Conservation (phyloP, 2,888 invertebrate species). For the Chrysolina americana region DNA sequence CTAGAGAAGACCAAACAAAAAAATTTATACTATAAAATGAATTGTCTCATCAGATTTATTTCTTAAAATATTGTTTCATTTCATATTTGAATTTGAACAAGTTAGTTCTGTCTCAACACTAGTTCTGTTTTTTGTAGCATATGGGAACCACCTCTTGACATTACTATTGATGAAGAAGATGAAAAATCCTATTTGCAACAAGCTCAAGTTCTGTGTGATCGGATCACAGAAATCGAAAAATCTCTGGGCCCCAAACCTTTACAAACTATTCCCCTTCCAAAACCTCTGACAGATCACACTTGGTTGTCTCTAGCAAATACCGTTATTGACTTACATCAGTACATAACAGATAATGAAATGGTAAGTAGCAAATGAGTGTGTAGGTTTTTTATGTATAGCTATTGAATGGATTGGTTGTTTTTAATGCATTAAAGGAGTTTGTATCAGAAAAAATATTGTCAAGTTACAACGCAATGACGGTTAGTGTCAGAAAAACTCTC, state of each 20-base stretch:
- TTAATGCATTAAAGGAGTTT: too few relatives aligned
- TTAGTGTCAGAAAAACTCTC: too few relatives aligned
- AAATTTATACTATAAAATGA: too few relatives aligned
- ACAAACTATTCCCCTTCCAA: constrained; percentile 74
- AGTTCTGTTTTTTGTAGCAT: constrained; percentile 64
- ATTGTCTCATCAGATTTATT: too few relatives aligned
- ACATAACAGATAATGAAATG: constrained; percentile 75
- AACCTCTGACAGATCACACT: constrained; percentile 73
- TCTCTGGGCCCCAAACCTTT: constrained; percentile 72
- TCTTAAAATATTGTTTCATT: too few relatives aligned
- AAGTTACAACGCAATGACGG: too few relatives aligned
- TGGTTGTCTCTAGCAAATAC: constrained; percentile 80
- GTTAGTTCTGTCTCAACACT: too few relatives aligned
- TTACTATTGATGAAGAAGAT: constrained; percentile 71
- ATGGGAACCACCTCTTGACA: constrained; percentile 69
- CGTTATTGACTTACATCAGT: constrained; percentile 76
- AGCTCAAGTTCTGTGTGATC: constrained; percentile 73
- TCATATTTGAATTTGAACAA: too few relatives aligned
- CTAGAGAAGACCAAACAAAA: too few relatives aligned
- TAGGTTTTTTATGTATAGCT: too few relatives aligned
- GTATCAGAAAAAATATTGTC: too few relatives aligned
- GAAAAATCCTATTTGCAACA: constrained; percentile 74
- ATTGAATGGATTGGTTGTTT: too few relatives aligned
- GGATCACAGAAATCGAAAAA: constrained; percentile 72
- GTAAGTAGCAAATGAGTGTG: constrained; percentile 51